phyloP scores from a whole-genome alignment of 2,113 vertebrate genomes.

The Leucosticte australis region DNA sequence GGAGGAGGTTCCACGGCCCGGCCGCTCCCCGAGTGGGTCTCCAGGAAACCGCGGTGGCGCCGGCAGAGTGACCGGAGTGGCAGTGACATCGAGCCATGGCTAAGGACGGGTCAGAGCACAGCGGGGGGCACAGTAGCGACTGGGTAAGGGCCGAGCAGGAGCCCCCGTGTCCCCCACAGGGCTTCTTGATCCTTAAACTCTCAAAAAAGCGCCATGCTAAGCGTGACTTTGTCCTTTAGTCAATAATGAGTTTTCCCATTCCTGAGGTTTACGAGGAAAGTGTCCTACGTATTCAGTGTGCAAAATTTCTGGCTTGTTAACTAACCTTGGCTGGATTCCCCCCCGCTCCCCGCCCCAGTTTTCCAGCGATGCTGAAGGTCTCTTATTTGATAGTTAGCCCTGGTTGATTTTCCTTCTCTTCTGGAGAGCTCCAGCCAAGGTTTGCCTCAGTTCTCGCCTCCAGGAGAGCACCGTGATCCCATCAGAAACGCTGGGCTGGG shows the following conservation, averaged over 20 bases:
- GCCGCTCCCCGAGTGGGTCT: fast-evolving
- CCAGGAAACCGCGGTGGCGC: background rate
- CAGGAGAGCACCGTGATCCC: background rate
- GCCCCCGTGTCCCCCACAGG: fast-evolving
- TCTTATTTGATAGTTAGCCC: background rate
- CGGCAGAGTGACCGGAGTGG: background rate
- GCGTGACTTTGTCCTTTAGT: background rate
- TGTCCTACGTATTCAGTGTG: background rate
- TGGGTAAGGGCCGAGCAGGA: conserved; percentile 70
- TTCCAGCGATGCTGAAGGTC: background rate
- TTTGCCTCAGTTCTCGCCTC: fast-evolving
- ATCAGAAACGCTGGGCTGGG: background rate
- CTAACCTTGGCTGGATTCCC: too few species aligned
- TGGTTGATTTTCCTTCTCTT: background rate
- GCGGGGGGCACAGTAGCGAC: conserved; percentile 30
- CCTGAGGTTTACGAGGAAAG: too few species aligned
- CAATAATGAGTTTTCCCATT: fast-evolving
- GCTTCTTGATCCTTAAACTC: too few species aligned
- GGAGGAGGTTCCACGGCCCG: background rate
- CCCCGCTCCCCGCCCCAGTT: fast-evolving
- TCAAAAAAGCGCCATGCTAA: fast-evolving
- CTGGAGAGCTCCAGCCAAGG: background rate
- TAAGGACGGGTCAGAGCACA: conserved; percentile 51
- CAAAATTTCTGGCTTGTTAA: background rate
- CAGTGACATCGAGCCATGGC: conserved; percentile 54